These are phyloP conservation scores for Pseudochromis fuscus DNA, from an alignment of 2,797 vertebrate species.

Conservation along the genomic window DNA sequence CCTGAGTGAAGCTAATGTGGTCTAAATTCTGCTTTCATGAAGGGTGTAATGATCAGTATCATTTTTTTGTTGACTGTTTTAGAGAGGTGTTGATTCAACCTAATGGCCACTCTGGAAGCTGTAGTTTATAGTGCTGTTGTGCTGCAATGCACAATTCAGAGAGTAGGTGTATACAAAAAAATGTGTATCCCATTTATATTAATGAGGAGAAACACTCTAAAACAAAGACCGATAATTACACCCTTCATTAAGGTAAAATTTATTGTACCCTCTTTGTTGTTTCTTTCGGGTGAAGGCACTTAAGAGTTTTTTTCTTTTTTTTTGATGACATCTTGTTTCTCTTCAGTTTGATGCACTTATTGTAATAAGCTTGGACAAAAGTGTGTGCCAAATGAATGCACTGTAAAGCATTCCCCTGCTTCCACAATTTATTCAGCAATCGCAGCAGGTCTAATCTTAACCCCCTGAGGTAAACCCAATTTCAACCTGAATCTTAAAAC, in stretches of 20 bases:
- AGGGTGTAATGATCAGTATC: background rate
- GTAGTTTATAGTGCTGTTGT: background rate
- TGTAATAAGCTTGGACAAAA: slow-evolving; percentile 11
- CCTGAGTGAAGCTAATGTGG: background rate
- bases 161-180: background rate
- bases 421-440: background rate
- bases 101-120: background rate
- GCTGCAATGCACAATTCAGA: slow-evolving; percentile 1
- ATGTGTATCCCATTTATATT: background rate
- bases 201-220: background rate
- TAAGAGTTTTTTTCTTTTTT: background rate
- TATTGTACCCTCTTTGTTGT: background rate
- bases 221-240: background rate
- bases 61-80: background rate
- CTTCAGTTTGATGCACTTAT: slow-evolving; percentile 27
- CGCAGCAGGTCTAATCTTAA: background rate
- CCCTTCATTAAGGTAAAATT: background rate
- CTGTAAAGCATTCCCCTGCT: background rate
- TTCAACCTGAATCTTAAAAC: background rate
- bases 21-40: background rate
- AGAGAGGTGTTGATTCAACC: background rate
- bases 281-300: slow-evolving; percentile 1
- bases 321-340: slow-evolving; percentile 2
- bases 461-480: background rate
- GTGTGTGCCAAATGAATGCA: slow-evolving; percentile 12